Evolutionary conservation across 2,888 invertebrate species (phyloP), one percentile per base, ranked within the genome.

Genomic region (Cabera pusaria): DNA sequence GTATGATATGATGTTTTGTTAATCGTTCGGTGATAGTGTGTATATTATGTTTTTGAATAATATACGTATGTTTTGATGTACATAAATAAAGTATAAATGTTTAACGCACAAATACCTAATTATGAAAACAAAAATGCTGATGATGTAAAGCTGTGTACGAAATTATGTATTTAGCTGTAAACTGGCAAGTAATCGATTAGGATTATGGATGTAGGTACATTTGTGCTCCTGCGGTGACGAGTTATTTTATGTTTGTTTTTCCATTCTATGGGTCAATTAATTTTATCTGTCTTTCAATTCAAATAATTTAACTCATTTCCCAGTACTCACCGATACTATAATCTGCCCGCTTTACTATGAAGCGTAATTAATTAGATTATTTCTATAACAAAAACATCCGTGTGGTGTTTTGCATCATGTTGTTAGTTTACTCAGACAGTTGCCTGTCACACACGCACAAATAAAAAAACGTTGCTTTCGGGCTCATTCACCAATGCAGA

Each of bases 61-160:
- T 82, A 82, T 83, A 83, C 73, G 83, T 86, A 85, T 85, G 79
- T 83, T 84, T 87, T 84, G 84, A 73, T 88, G 88, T 88, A 88
- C 78, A 88, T 88, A 88, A 83, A 83, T 87, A 86, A 87, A 72
- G 77, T 85, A 81, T 87, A 87, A 86, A 86, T 85, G 85, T 87
- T 85, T 85, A 88, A 88, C 88, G 88, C 88, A 88, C 88, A 88
- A 88, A 84, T 86, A 82, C 52, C 52, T 53, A 42, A 53, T 50
- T 52, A 79, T 79, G 79, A 69, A 72, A 68, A 61, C 63, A 74
- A 70, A 56, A 62, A 71, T 69, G 77, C 76, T 80, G 77, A 71
- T 59, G 64, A 72, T 75, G 71, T 74, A 72, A 77, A 69, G 70
- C 75, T 68, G 70, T 71, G 73, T 78, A 74, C 65, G 74, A 70